Evolutionary conservation across 1,140 invertebrate species (phyloP).

Genomic region (Aphidius ervi): DNA sequence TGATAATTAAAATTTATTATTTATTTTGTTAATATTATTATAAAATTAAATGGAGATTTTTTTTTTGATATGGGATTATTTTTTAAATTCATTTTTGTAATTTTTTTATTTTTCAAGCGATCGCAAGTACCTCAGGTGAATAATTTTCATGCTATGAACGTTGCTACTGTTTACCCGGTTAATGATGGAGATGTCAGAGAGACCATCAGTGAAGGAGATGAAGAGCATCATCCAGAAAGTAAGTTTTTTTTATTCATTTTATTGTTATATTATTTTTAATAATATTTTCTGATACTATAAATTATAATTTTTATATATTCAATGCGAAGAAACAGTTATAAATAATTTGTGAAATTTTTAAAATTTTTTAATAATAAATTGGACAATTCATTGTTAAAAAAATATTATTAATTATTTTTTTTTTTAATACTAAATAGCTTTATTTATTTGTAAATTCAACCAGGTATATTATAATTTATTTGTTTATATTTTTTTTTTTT

Average conservation of each 20-base stretch:
- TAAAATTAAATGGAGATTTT: not conserved
- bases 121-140: not conserved
- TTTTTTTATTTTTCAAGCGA: not conserved
- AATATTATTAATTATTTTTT: not conserved
- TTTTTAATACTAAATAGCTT: not conserved
- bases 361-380: not conserved
- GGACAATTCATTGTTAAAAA: not conserved
- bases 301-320: too few relatives aligned
- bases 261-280: too few relatives aligned
- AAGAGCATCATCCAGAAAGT: constrained; percentile 23
- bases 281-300: too few relatives aligned
- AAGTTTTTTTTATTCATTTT: constrained; percentile 11
- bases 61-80: too few relatives aligned
- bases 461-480: too few relatives aligned
- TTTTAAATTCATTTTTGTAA: not conserved
- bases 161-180: constrained; percentile 45
- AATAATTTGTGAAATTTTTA: not conserved
- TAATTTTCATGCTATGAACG: constrained; percentile 36
- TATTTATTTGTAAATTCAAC: not conserved
- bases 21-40: not conserved
- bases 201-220: constrained; percentile 17
- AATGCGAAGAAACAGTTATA: too few relatives aligned
- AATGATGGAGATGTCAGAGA: constrained; percentile 15
- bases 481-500: too few relatives aligned
- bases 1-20: not conserved